Evolutionary conservation across 2,888 invertebrate genomes (phyloP).

Genomic region (Plebejus melissa): DNA sequence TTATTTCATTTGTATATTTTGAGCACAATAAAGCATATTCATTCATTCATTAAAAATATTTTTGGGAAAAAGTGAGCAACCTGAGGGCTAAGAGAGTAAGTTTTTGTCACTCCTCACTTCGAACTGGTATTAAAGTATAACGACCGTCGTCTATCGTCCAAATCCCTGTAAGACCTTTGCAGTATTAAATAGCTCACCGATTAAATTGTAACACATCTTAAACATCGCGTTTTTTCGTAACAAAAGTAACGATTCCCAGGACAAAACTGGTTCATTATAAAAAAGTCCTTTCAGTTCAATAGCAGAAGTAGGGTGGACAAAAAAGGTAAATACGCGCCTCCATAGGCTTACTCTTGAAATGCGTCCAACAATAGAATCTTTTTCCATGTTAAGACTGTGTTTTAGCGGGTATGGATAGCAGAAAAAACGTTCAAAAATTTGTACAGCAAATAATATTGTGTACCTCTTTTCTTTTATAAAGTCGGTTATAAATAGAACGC

Average conservation of each 20-base stretch:
- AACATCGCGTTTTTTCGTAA: constrained; percentile 34
- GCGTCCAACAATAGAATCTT: constrained; percentile 68
- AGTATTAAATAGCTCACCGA: neutral
- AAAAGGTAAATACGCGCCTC: constrained; percentile 65
- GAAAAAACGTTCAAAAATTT: constrained; percentile 36
- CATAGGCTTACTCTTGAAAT: constrained; percentile 70
- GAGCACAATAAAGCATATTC: no score
- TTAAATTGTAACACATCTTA: constrained; percentile 10
- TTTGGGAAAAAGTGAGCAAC: no score
- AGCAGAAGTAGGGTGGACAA: constrained; percentile 60
- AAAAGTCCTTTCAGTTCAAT: constrained; percentile 43
- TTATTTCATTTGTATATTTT: no score
- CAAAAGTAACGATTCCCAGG: constrained; percentile 33
- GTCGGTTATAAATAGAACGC: no score
- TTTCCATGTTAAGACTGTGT: constrained; percentile 67
- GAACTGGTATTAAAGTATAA: no score
- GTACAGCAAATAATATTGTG: neutral
- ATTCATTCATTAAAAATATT: no score
- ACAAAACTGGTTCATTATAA: constrained; percentile 38
- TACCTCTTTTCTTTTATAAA: no score
- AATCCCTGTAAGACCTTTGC: neutral
- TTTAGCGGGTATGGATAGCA: constrained; percentile 57
- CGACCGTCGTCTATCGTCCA: no score
- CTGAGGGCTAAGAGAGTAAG: no score
- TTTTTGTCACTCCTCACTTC: no score